These are phyloP conservation scores for Pegoplata infirma DNA, from an alignment of 2,888 invertebrate genomes.

Conservation along the genomic window DNA sequence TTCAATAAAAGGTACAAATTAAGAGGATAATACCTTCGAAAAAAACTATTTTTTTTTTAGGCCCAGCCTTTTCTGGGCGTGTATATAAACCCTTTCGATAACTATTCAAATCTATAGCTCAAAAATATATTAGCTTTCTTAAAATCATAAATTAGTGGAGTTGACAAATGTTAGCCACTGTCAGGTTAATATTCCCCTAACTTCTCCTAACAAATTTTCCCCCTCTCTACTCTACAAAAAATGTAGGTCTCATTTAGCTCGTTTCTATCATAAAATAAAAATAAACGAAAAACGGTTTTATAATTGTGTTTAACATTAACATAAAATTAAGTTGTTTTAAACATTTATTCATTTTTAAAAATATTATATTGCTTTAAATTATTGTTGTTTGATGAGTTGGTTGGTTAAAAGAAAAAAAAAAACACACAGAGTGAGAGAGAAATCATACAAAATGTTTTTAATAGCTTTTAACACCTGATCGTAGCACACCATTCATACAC, in stretches of 20 bases:
- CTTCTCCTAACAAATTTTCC: no score
- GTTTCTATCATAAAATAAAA: neutral
- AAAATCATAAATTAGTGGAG: no score
- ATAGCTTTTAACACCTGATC: constrained; percentile 58
- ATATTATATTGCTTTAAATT: constrained; percentile 4
- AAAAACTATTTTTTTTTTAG: no score
- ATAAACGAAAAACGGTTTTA: constrained; percentile 21
- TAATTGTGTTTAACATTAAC: constrained; percentile 38
- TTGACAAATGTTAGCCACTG: no score
- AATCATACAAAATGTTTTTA: constrained; percentile 51
- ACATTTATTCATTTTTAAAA: constrained; percentile 36
- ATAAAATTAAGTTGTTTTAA: constrained; percentile 40
- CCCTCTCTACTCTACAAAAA: no score
- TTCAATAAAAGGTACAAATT: no score
- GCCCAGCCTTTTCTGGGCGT: no score
- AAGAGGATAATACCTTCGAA: no score
- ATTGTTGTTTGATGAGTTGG: neutral
- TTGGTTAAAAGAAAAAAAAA: constrained; percentile 1
- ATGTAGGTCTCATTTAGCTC: constrained; percentile 15
- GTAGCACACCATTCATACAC: constrained; percentile 42
- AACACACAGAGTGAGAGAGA: constrained; percentile 10
- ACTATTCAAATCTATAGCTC: no score
- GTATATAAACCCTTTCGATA: no score
- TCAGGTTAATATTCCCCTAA: no score
- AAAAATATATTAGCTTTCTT: no score